phyloP scores from a whole-genome alignment of 2,888 invertebrate species.

The Drosophila atripex region DNA sequence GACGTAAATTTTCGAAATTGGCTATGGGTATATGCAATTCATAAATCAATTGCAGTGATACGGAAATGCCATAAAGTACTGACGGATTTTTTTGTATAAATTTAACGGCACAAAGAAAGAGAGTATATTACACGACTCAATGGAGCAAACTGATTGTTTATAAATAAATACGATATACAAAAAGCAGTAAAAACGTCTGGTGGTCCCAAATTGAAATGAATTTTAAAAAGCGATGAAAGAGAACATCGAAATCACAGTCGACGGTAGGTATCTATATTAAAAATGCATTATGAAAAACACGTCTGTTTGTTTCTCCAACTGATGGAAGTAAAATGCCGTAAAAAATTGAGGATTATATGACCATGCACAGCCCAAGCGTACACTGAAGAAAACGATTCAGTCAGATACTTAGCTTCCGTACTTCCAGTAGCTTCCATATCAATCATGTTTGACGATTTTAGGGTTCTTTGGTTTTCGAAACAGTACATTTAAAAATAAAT shows the following conservation, averaged over 20 bases:
- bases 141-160: slow-evolving; percentile 64
- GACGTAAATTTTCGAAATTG: background rate
- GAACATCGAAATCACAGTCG: slow-evolving; percentile 27
- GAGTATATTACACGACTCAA: slow-evolving; percentile 48
- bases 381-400: background rate
- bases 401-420: background rate
- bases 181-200: slow-evolving; percentile 22
- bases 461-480: too few species aligned
- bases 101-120: background rate
- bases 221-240: slow-evolving; percentile 46
- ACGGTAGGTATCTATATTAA: slow-evolving; percentile 56
- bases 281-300: slow-evolving; percentile 73
- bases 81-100: slow-evolving; percentile 13
- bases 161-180: slow-evolving; percentile 59
- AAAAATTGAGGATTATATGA: slow-evolving; percentile 59
- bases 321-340: slow-evolving; percentile 49
- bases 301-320: slow-evolving; percentile 57
- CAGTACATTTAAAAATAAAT: too few species aligned
- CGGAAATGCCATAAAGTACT: slow-evolving; percentile 15
- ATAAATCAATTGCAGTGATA: slow-evolving; percentile 37
- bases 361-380: slow-evolving; percentile 12
- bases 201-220: slow-evolving; percentile 42
- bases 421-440: too few species aligned
- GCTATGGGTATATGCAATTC: slow-evolving; percentile 1
- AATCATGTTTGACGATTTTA: too few species aligned